phyloP scores from a whole-genome alignment of 1,140 invertebrate genomes.

The Dreissena polymorpha region DNA sequence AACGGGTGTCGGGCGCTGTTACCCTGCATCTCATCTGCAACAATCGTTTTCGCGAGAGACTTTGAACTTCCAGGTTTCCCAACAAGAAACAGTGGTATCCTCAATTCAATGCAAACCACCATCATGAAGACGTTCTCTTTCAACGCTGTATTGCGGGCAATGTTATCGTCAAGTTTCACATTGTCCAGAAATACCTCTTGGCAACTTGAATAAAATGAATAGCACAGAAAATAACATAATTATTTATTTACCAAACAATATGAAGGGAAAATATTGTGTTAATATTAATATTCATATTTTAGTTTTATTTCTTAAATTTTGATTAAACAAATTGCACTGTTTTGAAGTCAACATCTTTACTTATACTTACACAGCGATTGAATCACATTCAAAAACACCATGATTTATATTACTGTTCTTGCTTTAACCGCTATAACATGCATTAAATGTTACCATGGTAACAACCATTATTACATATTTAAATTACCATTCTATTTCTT shows the following conservation, averaged over 20 bases:
- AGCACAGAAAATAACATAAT: no score
- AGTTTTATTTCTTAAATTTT: no score
- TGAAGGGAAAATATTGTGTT: no score
- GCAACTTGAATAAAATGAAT: slow-evolving; percentile 59
- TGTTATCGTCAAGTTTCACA: slow-evolving; percentile 69
- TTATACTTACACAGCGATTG: no score
- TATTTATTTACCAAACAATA: no score
- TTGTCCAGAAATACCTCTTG: slow-evolving; percentile 72
- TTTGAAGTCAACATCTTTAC: no score
- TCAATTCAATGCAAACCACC: slow-evolving; percentile 73
- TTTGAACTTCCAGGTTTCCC: slow-evolving; percentile 77
- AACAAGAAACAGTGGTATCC: slow-evolving; percentile 75
- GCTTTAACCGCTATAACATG: no score
- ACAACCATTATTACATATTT: not conserved
- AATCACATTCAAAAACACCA: no score
- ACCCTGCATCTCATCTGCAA: slow-evolving; percentile 74
- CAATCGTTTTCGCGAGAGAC: slow-evolving; percentile 75
- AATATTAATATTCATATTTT: no score
- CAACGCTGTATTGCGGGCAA: slow-evolving; percentile 72
- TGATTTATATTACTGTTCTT: no score
- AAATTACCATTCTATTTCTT: slow-evolving; percentile 61
- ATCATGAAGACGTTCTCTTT: slow-evolving; percentile 77
- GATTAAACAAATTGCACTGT: no score
- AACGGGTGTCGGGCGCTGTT: slow-evolving; percentile 59
- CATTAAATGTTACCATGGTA: no score